Evolutionary conservation across 2,797 vertebrate genomes (phyloP).

Genomic region (Notoglanidium macrostoma): DNA sequence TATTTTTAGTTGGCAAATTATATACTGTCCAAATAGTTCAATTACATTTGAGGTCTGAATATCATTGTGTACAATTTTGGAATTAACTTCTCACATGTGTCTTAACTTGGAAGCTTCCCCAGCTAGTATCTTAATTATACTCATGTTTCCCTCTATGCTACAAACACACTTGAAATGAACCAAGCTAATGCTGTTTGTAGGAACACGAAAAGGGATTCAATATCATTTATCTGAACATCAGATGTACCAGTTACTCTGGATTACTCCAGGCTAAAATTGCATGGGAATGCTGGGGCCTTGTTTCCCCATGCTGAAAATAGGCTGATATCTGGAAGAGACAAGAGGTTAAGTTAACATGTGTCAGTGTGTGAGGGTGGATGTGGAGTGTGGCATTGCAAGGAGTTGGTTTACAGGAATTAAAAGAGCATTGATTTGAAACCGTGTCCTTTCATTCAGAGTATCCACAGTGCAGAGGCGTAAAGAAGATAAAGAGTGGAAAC

Average conservation of each 20-base stretch:
- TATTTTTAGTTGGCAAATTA: background rate
- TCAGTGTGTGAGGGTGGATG: constrained; percentile 26
- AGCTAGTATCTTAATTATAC: background rate
- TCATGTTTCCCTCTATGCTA: background rate
- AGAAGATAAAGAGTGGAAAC: constrained; percentile 76
- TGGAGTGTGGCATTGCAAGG: constrained; percentile 56
- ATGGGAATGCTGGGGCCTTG: constrained; percentile 24
- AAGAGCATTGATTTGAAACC: constrained; percentile 59
- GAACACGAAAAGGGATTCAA: background rate
- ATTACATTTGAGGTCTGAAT: background rate
- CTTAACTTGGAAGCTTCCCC: background rate
- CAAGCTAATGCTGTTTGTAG: background rate
- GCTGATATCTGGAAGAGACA: constrained; percentile 46
- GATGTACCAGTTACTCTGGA: background rate
- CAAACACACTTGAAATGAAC: background rate
- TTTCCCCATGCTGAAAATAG: constrained; percentile 56
- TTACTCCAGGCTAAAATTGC: constrained; percentile 30
- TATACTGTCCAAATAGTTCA: background rate
- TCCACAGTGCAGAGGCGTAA: constrained; percentile 68
- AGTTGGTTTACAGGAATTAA: constrained; percentile 54
- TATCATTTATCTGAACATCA: constrained; percentile 5
- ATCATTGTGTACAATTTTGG: background rate
- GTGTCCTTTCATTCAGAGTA: constrained; percentile 48
- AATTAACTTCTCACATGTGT: background rate
- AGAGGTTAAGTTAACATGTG: constrained; percentile 20